phyloP scores from a whole-genome alignment of 1,140 invertebrate species.

The Asobara japonica region DNA sequence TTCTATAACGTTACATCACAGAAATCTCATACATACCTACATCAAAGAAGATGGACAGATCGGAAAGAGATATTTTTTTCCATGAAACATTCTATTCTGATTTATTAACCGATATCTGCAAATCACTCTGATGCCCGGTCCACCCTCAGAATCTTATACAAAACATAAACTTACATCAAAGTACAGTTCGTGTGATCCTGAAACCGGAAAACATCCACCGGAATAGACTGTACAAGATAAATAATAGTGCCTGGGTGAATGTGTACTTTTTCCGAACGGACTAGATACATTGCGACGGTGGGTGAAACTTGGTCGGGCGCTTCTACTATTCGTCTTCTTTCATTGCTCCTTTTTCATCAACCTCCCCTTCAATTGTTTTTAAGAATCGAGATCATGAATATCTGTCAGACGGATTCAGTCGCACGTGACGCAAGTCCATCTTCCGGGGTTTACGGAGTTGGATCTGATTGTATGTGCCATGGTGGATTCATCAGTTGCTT shows the following conservation, averaged over 20 bases:
- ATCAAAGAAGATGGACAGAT: neutral
- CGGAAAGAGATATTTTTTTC: neutral
- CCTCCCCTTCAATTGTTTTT: neutral
- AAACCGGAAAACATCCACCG: constrained; percentile 4
- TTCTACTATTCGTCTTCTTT: neutral
- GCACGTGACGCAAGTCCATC: constrained; percentile 30
- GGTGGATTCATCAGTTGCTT: too few species aligned
- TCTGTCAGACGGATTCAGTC: neutral
- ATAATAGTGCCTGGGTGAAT: constrained; percentile 61
- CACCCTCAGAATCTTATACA: neutral
- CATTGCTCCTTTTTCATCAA: neutral
- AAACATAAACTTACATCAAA: neutral
- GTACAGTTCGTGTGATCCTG: neutral
- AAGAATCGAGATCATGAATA: neutral
- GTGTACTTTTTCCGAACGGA: constrained; percentile 51
- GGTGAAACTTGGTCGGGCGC: neutral
- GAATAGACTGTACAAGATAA: constrained; percentile 43
- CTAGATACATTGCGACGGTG: constrained; percentile 33
- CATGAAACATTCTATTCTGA: constrained; percentile 44
- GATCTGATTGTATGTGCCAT: neutral
- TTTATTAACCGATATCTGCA: constrained; percentile 63
- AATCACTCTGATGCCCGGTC: constrained; percentile 47
- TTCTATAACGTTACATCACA: too few species aligned
- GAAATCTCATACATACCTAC: neutral
- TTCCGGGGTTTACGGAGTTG: neutral